Evolutionary conservation across 2,888 invertebrate species (phyloP), one percentile per base, ranked within the genome.

Genomic region (Drosophila demipolita): DNA sequence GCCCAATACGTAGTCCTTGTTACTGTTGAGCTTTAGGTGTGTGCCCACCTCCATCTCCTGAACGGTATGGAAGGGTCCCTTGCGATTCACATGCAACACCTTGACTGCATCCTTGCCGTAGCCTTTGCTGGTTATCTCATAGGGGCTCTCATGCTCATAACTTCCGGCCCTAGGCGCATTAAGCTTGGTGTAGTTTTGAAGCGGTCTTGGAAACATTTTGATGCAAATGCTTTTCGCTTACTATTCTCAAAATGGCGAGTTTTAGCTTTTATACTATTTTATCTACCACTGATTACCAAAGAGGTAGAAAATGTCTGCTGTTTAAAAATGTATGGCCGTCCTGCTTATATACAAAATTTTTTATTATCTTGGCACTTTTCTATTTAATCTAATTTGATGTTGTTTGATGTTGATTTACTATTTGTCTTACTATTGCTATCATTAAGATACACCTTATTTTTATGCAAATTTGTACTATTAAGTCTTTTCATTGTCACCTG

Each of bases 41-140:
- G 96, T 96, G 84, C 95, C 94, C 17, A 96, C 96, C 93, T 97
- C 96, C 86, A 95, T 95, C 91, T 97, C 97, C 72, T 96, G 94
- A 75, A 97, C 95, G 76, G 94, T 94, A 90, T 97, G 97, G 74
- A 94, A 94, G 2, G 94, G 94, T 26, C 95, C 95, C 60, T 96
- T 95, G 48, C 96, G 94, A 73, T 94, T 94, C 5, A 97, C 95
- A 90, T 96, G 95, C 71, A 97, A 93, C 12, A 97, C 93, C 90
- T 96, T 96, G 8, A 97, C 95, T 81, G 95, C 94, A 91, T 95
- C 95, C 93, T 97, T 97, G 57, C 97, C 97, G 50, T 92, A 92
- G n/a, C 92, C 89, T 54, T 91, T 82, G 78, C 92, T 91, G 67
- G 91, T 80, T n/a, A 92, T 90, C 59, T 83, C 78, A 69, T 92